Percentiles rank a stretch among this genome's conserved stretches.
phyloP scores from a whole-genome alignment of 2,113 vertebrate species.

The Sylvia atricapilla region DNA sequence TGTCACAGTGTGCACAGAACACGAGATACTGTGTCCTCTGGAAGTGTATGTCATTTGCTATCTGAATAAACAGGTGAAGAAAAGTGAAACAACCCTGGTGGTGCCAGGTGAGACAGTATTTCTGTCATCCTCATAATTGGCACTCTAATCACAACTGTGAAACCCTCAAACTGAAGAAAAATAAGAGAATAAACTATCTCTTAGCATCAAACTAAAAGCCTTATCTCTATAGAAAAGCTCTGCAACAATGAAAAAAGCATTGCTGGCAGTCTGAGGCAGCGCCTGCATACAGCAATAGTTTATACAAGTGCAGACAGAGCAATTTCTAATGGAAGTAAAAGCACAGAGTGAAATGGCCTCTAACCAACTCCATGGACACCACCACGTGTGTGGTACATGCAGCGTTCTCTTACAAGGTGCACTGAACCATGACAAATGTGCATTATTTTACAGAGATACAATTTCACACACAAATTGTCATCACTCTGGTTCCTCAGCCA shows the following conservation, averaged over 20 bases:
- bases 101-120: neutral
- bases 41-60: neutral
- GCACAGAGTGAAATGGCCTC: neutral
- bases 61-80: neutral
- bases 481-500: neutral
- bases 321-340: neutral
- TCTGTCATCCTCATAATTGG: neutral
- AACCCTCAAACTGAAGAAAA: neutral
- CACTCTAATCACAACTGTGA: neutral
- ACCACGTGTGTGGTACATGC: neutral
- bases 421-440: neutral
- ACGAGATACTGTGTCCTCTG: neutral
- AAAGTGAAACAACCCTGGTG: neutral
- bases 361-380: neutral
- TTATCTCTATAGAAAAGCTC: neutral
- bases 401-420: neutral
- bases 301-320: neutral
- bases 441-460: neutral
- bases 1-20: neutral
- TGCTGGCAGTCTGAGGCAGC: neutral
- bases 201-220: neutral
- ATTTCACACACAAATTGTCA: slow-evolving; percentile 24
- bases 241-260: neutral
- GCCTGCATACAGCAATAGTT: neutral
- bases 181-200: neutral